Percentiles rank a stretch among this genome's conserved stretches.
phyloP scores from a whole-genome alignment of 2,888 invertebrate species.

The Hirtodrosophila histrioides region DNA sequence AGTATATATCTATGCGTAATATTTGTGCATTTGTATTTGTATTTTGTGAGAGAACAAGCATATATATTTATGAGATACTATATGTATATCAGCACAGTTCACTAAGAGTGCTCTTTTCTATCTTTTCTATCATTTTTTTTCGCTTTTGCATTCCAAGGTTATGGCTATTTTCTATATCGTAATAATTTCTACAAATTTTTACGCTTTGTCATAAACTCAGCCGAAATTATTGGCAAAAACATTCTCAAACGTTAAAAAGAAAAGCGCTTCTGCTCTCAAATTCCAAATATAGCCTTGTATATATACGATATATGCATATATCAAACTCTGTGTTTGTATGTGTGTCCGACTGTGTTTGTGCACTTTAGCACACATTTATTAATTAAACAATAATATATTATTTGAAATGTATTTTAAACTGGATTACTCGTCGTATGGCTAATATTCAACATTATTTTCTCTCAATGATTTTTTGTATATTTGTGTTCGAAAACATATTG shows the following conservation, averaged over 20 bases:
- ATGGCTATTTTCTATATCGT: constrained; percentile 43
- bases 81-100: constrained; percentile 1
- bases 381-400: constrained; percentile 5
- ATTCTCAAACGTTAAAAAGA: constrained; percentile 5
- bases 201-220: constrained; percentile 33
- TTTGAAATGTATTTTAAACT: constrained; percentile 9
- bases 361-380: constrained; percentile 13
- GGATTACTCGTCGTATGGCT: not conserved
- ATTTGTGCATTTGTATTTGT: constrained; percentile 4
- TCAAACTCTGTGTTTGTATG: not conserved
- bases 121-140: constrained; percentile 7
- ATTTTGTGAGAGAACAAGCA: constrained; percentile 29
- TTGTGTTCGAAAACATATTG: too few relatives aligned
- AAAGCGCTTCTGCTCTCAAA: constrained; percentile 26
- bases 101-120: constrained; percentile 3
- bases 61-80: constrained; percentile 22
- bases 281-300: constrained; percentile 47
- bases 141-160: constrained; percentile 50
- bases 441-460: too few relatives aligned
- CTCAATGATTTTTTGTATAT: too few relatives aligned
- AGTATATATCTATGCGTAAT: not conserved
- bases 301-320: constrained; percentile 4
- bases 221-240: constrained; percentile 16
- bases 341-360: not conserved
- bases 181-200: constrained; percentile 38